phyloP scores from a whole-genome alignment of 2,888 invertebrate genomes.

The Drosophila koepferae region DNA sequence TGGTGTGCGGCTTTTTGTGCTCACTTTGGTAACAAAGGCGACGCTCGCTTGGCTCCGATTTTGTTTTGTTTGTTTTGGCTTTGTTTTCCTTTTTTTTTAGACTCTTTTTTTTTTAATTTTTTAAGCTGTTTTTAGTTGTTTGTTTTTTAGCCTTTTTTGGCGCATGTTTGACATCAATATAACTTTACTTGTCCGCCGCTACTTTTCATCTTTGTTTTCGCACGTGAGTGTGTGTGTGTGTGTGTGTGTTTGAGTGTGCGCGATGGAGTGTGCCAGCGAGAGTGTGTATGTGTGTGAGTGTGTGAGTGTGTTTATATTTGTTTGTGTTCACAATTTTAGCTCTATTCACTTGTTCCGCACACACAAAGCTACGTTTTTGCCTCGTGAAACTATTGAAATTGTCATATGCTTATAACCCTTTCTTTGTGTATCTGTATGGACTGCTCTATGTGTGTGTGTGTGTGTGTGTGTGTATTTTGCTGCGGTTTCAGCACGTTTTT shows the following conservation, averaged over 20 bases:
- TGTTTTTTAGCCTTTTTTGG: slow-evolving; percentile 46
- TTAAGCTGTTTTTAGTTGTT: slow-evolving; percentile 25
- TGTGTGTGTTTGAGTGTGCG: slow-evolving; percentile 2
- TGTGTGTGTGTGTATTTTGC: slow-evolving; percentile 17
- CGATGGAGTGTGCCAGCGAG: not conserved
- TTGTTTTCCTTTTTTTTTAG: slow-evolving; percentile 11
- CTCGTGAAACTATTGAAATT: slow-evolving; percentile 58
- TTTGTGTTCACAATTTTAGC: slow-evolving; percentile 40
- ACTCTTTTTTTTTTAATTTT: slow-evolving; percentile 8
- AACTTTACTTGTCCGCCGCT: slow-evolving; percentile 64
- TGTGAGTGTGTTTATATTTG: slow-evolving; percentile 9
- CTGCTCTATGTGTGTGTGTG: not conserved
- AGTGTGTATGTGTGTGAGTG: slow-evolving; percentile 1
- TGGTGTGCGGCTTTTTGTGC: slow-evolving; percentile 69
- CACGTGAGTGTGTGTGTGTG: slow-evolving; percentile 16
- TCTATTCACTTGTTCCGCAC: slow-evolving; percentile 67
- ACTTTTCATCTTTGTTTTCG: slow-evolving; percentile 46
- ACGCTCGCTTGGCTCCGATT: slow-evolving; percentile 53
- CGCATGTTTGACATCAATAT: slow-evolving; percentile 74
- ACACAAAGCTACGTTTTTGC: slow-evolving; percentile 64
- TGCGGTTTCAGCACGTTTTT: slow-evolving; percentile 46
- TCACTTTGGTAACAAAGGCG: slow-evolving; percentile 68
- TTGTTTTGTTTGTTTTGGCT: slow-evolving; percentile 52
- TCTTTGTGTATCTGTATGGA: slow-evolving; percentile 3
- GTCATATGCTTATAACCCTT: slow-evolving; percentile 66